Base-by-base conservation (phyloP, 2,888 invertebrate genomes). In the Pasiphila rectangulata region DNA sequence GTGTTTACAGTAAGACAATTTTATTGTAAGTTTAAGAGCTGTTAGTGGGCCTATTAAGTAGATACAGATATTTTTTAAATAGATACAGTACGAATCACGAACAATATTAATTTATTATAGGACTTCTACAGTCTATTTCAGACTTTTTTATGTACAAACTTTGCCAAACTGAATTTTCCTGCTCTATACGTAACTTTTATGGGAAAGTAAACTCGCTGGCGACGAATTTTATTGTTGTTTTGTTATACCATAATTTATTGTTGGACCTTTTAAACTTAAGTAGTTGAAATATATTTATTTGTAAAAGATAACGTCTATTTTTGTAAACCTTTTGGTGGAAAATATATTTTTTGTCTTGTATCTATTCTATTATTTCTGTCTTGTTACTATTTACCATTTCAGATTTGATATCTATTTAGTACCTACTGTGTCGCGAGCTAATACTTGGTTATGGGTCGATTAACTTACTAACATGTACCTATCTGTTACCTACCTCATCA, bases 251-350 rank as follows among this genome's bases (percentile, higher is more conserved):
- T 30, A 29, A 32, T 25, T 16, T 23, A 30, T 47, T 41, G 34
- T 30, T 27, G 4, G 12, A 7, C 5, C 9, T 30, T 10, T 19
- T 17, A 21, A 9, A 7, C n/a, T n/a, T 37, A 45, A 25, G n/a
- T 24, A 56, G 56, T 40, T 43, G 45, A 41, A 29, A 12, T 5
- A 41, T 36, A 60, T 61, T 65, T 62, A 66, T 64, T 51, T 57
- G 64, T 62, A 54, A 55, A 48, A 54, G 51, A 44, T 46, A 23
- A 50, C 56, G 59, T 62, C 64, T 75, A 73, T 74, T 75, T 75
- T 75, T 73, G 67, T 72, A 70, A 63, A n/a, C 55, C 57, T 62
- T 67, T 70, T 59, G 51, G 39, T 62, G 40, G 42, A 44, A 54
- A 65, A 68, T 69, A 72, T 65, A 69, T 56, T 59, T 57, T 62